phyloP scores from a whole-genome alignment of 1,140 invertebrate species.

The Caenorhabditis latens region DNA sequence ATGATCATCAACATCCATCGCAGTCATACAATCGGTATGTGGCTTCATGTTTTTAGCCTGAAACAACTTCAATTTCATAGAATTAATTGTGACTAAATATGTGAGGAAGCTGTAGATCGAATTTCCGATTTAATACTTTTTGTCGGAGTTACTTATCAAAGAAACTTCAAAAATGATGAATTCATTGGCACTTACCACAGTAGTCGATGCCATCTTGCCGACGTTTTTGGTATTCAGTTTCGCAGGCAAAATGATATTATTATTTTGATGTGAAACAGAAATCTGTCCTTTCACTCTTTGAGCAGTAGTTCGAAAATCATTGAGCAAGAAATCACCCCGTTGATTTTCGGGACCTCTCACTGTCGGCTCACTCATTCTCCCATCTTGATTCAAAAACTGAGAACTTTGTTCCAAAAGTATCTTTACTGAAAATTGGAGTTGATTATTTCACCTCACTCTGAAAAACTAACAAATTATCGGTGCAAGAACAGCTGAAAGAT shows the following conservation, averaged over 20 bases:
- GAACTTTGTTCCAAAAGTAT: conserved; percentile 19
- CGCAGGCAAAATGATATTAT: not conserved
- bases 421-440: not conserved
- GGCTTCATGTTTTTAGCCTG: not conserved
- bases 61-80: not conserved
- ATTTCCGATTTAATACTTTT: conserved; percentile 1
- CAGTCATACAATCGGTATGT: not conserved
- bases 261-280: not conserved
- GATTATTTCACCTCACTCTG: not conserved
- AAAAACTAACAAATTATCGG: conserved; percentile 38
- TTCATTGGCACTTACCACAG: not conserved
- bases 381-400: conserved; percentile 30
- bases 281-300: not conserved
- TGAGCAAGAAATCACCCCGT: conserved; percentile 14
- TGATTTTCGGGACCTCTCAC: conserved; percentile 33
- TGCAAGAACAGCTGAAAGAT: not conserved
- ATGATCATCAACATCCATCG: not conserved
- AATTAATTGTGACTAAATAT: too few relatives aligned
- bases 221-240: not conserved
- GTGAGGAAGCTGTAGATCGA: not conserved
- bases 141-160: not conserved
- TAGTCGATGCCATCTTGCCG: conserved; percentile 40
- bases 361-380: not conserved
- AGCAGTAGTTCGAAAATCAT: not conserved
- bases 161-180: not conserved